A percentile compares a stretch with the other conserved stretches of the same genome.
phyloP scores from a whole-genome alignment of 2,888 invertebrate genomes.

The Heteromurus nitidus region DNA sequence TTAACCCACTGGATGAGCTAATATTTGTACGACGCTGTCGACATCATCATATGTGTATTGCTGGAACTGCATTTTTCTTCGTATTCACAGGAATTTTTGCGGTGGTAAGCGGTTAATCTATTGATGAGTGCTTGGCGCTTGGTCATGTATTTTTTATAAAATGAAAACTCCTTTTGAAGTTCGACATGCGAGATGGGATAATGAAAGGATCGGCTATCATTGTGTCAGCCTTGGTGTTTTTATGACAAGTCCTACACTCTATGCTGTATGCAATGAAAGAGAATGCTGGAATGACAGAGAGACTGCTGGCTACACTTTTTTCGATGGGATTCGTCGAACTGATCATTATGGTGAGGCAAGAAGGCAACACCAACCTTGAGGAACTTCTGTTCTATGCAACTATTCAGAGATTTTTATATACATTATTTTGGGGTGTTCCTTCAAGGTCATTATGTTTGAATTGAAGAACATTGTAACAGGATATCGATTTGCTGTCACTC shows the following conservation, averaged over 20 bases:
- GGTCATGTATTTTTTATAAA: background rate
- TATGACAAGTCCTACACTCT: background rate
- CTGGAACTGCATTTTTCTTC: constrained; percentile 14
- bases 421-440: background rate
- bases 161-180: constrained; percentile 25
- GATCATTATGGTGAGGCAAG: constrained; percentile 4
- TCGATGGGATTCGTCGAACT: constrained; percentile 16
- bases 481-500: background rate
- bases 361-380: background rate
- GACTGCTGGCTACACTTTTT: background rate
- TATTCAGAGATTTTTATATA: background rate
- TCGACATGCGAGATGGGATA: constrained; percentile 38
- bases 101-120: too few relatives aligned
- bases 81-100: constrained; percentile 36
- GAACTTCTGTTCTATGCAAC: background rate
- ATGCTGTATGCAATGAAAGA: background rate
- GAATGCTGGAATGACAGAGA: background rate
- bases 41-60: background rate
- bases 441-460: constrained; percentile 41
- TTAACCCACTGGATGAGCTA: background rate
- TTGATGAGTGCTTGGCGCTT: too few relatives aligned
- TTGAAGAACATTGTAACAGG: constrained; percentile 39
- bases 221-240: constrained; percentile 13
- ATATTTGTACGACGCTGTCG: background rate
- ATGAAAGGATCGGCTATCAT: constrained; percentile 33